A percentile compares a stretch with the other conserved stretches of the same genome.
Conservation (phyloP, 2,888 invertebrate genomes). For the Acanthosepion esculentum region DNA sequence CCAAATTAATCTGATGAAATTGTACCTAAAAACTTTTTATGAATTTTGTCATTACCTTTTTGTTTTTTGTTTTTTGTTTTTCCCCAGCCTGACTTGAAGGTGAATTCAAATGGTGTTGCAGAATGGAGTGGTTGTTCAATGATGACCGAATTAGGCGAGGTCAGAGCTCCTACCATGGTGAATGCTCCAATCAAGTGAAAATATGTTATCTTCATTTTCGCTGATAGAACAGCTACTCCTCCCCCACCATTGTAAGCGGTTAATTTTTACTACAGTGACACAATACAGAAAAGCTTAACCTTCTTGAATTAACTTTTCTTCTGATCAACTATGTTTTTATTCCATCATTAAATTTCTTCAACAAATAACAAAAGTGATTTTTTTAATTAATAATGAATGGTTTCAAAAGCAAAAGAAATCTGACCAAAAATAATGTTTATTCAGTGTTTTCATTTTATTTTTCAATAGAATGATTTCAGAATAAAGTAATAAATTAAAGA, state of each 20-base stretch:
- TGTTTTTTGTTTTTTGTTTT: constrained; percentile 45
- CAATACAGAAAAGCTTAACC: neutral
- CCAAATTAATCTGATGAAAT: no score
- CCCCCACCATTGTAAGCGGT: neutral
- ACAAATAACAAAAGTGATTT: neutral
- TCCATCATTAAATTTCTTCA: neutral
- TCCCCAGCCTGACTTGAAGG: constrained; percentile 74
- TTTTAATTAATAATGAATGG: neutral
- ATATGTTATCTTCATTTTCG: constrained; percentile 56
- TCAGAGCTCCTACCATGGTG: constrained; percentile 84
- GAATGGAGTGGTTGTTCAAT: constrained; percentile 90
- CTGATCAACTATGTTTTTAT: neutral
- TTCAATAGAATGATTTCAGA: neutral
- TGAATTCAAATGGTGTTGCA: constrained; percentile 80
- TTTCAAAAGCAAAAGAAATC: neutral
- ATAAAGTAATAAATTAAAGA: neutral
- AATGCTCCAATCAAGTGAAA: constrained; percentile 87
- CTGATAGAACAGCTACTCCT: neutral
- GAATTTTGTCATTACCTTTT: neutral
- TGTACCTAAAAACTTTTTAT: no score
- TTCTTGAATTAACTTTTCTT: neutral
- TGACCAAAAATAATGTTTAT: neutral
- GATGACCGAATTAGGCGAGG: constrained; percentile 82
- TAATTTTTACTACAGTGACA: neutral
- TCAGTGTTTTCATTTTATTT: neutral